Percentiles rank a stretch among this genome's conserved stretches.
Evolutionary conservation across 1,140 invertebrate genomes (phyloP).

Genomic region (Anastrepha obliqua): DNA sequence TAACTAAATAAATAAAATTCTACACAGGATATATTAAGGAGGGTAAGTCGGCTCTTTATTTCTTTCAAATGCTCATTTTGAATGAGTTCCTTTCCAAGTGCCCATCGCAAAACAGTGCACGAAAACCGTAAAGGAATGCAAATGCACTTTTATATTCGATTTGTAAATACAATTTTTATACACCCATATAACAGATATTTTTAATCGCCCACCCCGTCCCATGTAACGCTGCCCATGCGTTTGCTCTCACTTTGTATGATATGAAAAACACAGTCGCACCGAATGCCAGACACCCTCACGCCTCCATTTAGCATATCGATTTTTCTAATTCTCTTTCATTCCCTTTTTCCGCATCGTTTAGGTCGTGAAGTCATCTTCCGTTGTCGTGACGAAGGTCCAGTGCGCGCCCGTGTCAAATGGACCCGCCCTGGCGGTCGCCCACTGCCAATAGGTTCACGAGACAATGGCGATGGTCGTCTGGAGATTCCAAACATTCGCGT

Average conservation of each 20-base stretch:
- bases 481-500: constrained; percentile 90
- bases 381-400: constrained; percentile 90
- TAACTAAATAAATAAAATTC: constrained; percentile 36
- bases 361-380: constrained; percentile 93
- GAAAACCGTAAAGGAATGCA: constrained; percentile 15
- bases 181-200: constrained; percentile 33
- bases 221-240: background rate
- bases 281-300: constrained; percentile 3
- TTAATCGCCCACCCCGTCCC: background rate
- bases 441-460: constrained; percentile 82
- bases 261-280: constrained; percentile 31
- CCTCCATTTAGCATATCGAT: background rate
- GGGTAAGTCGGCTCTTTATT: constrained; percentile 68
- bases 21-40: constrained; percentile 74
- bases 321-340: background rate
- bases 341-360: constrained; percentile 65
- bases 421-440: constrained; percentile 80
- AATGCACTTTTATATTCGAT: constrained; percentile 39
- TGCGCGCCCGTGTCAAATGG: constrained; percentile 86
- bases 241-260: constrained; percentile 22
- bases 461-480: constrained; percentile 82
- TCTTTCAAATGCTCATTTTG: background rate
- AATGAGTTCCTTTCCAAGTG: constrained; percentile 13
- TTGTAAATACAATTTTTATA: constrained; percentile 43
- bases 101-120: background rate